Evolutionary conservation across 2,113 vertebrate species (phyloP).

Genomic region (Emydura subglobosa): DNA sequence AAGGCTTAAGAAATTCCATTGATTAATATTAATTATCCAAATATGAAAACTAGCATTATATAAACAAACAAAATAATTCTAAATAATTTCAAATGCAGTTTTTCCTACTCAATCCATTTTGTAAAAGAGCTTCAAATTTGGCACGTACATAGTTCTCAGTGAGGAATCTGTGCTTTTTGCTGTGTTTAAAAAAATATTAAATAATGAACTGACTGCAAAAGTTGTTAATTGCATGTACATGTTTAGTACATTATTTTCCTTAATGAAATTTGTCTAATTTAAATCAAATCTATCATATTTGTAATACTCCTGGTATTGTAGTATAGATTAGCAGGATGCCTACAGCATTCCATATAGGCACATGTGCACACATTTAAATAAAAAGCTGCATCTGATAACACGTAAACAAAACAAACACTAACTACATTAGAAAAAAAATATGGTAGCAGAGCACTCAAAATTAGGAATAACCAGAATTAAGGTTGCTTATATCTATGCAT

Average conservation of each 20-base stretch:
- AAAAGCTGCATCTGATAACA: background rate
- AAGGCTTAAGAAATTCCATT: background rate
- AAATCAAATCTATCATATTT: background rate
- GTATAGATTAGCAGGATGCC: background rate
- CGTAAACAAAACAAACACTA: background rate
- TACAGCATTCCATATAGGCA: background rate
- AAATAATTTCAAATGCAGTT: background rate
- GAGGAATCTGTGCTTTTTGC: background rate
- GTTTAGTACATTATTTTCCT: background rate
- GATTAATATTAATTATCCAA: background rate
- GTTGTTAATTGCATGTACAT: background rate
- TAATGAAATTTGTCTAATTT: background rate
- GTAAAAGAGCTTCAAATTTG: background rate
- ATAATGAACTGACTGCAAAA: background rate
- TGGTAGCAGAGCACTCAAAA: background rate
- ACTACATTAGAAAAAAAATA: background rate
- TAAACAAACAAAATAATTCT: background rate
- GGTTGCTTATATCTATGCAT: background rate
- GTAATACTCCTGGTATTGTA: background rate
- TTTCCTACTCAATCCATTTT: background rate
- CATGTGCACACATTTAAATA: background rate
- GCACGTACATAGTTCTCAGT: background rate
- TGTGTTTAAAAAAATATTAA: background rate
- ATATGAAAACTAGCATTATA: background rate
- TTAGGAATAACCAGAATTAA: background rate